Base-by-base conservation (phyloP, 1,140 invertebrate genomes). In the Hycleus phaleratus region DNA sequence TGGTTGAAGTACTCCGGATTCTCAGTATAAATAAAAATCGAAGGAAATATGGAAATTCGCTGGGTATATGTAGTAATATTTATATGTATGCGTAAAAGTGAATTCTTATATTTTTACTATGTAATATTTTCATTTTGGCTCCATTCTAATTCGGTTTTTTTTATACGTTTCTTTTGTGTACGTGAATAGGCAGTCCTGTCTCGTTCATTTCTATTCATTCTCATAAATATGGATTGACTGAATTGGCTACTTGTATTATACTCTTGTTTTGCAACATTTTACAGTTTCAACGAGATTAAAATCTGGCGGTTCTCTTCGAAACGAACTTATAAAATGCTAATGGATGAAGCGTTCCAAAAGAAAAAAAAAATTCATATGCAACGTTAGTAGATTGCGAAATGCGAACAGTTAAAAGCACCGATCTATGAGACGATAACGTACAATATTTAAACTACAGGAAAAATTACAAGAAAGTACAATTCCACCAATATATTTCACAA, bases 21-120 rank as follows among this genome's bases (percentile, higher is more conserved):
- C 40, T 50, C 58, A 64, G 63, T 63, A 64, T 64, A 64, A 61
- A 68, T 65, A 65, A 62, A 68, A 62, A 66, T 66, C 56, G 59
- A 60, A 60, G 55, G 60, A 57, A 66, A 61, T 66, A 66, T 66
- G 64, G 57, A 66, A 66, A 66, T 66, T 62, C 61, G 52, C 38
- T 52, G 46, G 38, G 32, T 32, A 18, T 18, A 18, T 51, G 18
- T 18, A 7, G 32, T 55, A 55, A 57, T 51, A 55, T 53, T 57
- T 55, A 50, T 18, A 47, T 43, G 44, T 48, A 55, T 46, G 32
- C 7, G 32, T 32, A 32, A 5, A 32, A 32, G 32, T 32, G 32
- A 32, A 32, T 7, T 32, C 60, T 53, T 50, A 50, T 61, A 50
- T 52, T 49, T 49, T 59, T 59, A 47, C 52, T 52, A 53, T 62